Evolutionary conservation across 2,888 invertebrate genomes (phyloP).

Genomic region (Cerceris ruficornis): DNA sequence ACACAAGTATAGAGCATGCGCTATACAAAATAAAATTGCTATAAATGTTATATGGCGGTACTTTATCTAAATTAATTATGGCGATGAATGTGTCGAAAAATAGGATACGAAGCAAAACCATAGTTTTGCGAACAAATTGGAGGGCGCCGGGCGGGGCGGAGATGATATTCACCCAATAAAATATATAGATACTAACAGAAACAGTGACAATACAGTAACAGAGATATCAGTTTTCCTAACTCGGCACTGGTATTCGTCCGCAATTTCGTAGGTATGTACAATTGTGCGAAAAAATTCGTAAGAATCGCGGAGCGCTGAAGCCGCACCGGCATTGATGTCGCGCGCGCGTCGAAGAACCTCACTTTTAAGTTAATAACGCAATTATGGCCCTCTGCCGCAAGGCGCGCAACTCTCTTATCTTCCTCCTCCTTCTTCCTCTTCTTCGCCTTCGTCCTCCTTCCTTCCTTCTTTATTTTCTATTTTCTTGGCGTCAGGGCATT

Average conservation of each 20-base stretch:
- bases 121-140: too few relatives aligned
- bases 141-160: too few relatives aligned
- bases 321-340: conserved; percentile 52
- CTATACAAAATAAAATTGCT: too few relatives aligned
- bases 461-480: conserved; percentile 12
- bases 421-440: conserved; percentile 26
- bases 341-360: conserved; percentile 65
- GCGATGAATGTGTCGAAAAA: too few relatives aligned
- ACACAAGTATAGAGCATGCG: too few relatives aligned
- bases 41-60: too few relatives aligned
- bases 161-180: too few relatives aligned
- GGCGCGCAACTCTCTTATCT: conserved; percentile 54
- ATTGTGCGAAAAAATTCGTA: neutral
- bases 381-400: conserved; percentile 71
- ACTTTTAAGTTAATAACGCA: conserved; percentile 77
- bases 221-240: neutral
- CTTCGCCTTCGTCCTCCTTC: conserved; percentile 14
- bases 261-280: neutral
- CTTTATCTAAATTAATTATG: too few relatives aligned
- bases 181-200: too few relatives aligned
- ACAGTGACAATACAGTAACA: too few relatives aligned
- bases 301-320: neutral
- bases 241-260: neutral
- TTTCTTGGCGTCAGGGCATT: conserved; percentile 46
- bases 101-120: too few relatives aligned